phyloP scores from a whole-genome alignment of 1,140 invertebrate species.

The Rhopalosiphum maidis region DNA sequence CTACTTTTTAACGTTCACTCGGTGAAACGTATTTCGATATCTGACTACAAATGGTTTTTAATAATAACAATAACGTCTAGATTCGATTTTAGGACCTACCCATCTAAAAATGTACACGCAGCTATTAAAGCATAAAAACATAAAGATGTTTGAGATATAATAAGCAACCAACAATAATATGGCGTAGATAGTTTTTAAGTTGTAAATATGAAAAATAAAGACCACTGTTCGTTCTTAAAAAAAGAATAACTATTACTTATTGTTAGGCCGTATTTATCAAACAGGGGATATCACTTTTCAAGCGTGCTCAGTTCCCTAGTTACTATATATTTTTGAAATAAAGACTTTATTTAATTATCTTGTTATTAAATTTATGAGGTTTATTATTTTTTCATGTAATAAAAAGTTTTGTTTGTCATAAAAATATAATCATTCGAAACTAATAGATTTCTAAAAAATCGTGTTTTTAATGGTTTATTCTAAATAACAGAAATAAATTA shows the following conservation, averaged over 20 bases:
- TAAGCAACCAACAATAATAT: too few species aligned
- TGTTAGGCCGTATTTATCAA: neutral
- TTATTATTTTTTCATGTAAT: neutral
- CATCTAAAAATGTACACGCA: neutral
- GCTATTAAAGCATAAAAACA: neutral
- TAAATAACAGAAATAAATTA: neutral
- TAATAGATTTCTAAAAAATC: neutral
- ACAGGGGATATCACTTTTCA: neutral
- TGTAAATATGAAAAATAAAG: neutral
- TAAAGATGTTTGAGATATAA: neutral
- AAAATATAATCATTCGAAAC: neutral
- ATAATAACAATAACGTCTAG: neutral
- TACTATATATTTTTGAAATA: neutral
- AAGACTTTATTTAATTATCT: neutral
- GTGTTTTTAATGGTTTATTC: neutral
- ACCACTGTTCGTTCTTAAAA: neutral
- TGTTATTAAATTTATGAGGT: neutral
- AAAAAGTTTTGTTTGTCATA: neutral
- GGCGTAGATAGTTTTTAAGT: neutral
- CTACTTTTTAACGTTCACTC: neutral
- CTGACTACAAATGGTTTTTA: neutral
- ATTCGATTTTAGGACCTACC: too few species aligned
- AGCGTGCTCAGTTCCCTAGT: neutral
- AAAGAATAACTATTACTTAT: neutral
- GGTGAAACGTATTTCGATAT: neutral